Evolutionary conservation across 64 coral and sea anemone species (phyloP).

Genomic region (Catalaphyllia jardinei): DNA sequence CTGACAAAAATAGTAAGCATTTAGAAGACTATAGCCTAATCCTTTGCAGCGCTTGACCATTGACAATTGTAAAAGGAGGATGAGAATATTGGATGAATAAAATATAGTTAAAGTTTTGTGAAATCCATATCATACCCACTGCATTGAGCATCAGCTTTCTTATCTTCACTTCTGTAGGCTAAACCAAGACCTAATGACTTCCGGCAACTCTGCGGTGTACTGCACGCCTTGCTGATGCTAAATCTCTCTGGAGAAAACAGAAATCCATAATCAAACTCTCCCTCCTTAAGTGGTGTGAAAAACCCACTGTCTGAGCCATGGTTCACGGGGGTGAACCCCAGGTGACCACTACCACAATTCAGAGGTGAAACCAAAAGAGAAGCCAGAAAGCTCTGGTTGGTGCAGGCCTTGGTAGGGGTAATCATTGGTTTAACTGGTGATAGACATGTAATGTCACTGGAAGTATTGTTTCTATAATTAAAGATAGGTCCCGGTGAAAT

Average conservation of each 20-base stretch:
- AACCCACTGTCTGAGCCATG: slow-evolving; percentile 74
- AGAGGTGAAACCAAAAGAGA: slow-evolving; percentile 72
- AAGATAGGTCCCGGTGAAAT: not conserved
- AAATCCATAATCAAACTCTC: slow-evolving; percentile 72
- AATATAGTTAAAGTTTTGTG: not conserved
- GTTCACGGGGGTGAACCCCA: slow-evolving; percentile 62
- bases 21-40: too few species aligned
- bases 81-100: not conserved
- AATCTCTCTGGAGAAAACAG: slow-evolving; percentile 51
- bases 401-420: slow-evolving; percentile 41
- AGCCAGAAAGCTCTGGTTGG: slow-evolving; percentile 18
- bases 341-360: slow-evolving; percentile 3
- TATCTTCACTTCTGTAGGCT: slow-evolving; percentile 3
- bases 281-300: slow-evolving; percentile 72
- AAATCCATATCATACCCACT: slow-evolving; percentile 14
- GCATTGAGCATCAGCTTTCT: not conserved
- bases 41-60: too few species aligned
- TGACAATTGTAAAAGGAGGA: too few species aligned
- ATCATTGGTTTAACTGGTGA: slow-evolving; percentile 58
- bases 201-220: slow-evolving; percentile 72
- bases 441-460: not conserved
- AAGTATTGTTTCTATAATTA: not conserved
- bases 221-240: slow-evolving; percentile 29
- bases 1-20: too few species aligned
- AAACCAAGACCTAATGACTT: slow-evolving; percentile 75